phyloP scores from a whole-genome alignment of 2,888 invertebrate genomes.

The Allacma fusca region DNA sequence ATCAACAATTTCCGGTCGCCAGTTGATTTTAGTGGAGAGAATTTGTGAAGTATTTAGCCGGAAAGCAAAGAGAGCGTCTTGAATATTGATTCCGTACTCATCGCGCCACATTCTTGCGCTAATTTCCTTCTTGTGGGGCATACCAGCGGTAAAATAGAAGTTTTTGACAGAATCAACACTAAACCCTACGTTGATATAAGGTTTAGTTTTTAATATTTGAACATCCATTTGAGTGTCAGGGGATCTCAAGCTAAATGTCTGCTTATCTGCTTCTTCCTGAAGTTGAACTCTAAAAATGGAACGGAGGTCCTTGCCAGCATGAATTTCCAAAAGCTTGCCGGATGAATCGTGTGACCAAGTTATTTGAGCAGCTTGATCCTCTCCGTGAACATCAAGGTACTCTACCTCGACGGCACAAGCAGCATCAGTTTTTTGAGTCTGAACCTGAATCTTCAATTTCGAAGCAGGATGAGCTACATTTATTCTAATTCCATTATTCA shows the following conservation, averaged over 20 bases:
- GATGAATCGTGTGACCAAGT: conserved; percentile 9
- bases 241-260: background rate
- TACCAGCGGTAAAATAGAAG: conserved; percentile 59
- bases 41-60: conserved; percentile 62
- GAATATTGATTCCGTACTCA: conserved; percentile 59
- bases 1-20: conserved; percentile 61
- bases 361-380: conserved; percentile 23
- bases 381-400: conserved; percentile 47
- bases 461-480: conserved; percentile 49
- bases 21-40: conserved; percentile 61
- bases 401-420: conserved; percentile 44
- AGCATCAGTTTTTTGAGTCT: conserved; percentile 18
- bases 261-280: conserved; percentile 14
- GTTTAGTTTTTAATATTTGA: conserved; percentile 46
- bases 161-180: conserved; percentile 46
- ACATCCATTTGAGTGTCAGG: conserved; percentile 42
- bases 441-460: conserved; percentile 47
- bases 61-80: conserved; percentile 60
- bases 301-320: background rate
- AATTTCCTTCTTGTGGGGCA: conserved; percentile 62
- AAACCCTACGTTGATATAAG: conserved; percentile 50
- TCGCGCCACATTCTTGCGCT: conserved; percentile 59
- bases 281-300: background rate
- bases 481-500: conserved; percentile 32
- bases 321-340: conserved; percentile 19